A percentile compares a stretch with the other conserved stretches of the same genome.
Conservation (phyloP, 2,113 vertebrate species). For the Neodon shergylaensis region DNA sequence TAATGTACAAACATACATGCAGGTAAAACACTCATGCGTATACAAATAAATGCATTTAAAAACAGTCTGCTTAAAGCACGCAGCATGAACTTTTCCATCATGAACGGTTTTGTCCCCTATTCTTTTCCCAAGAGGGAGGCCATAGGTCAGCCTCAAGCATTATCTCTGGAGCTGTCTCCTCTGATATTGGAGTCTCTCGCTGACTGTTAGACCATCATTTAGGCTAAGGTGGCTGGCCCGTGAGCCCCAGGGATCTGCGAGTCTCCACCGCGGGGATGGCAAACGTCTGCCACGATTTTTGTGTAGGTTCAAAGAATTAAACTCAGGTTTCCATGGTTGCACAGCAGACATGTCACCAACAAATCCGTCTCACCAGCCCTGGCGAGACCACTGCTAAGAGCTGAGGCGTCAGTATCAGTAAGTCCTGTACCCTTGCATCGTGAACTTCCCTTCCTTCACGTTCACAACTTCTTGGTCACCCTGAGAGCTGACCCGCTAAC, state of each 20-base stretch:
- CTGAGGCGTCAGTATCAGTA: background rate
- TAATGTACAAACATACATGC: too few relatives aligned
- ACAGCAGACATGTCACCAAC: too few relatives aligned
- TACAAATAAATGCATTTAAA: background rate
- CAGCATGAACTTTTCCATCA: background rate
- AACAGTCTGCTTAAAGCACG: background rate
- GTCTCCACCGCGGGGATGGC: background rate
- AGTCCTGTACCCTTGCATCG: background rate
- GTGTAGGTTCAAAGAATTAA: background rate
- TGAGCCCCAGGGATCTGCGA: background rate
- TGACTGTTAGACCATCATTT: background rate
- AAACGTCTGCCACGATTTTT: background rate
- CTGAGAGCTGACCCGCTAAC: background rate
- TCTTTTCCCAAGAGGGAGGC: background rate
- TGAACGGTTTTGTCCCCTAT: background rate
- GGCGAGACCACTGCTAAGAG: background rate
- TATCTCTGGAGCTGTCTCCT: background rate
- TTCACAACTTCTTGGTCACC: background rate
- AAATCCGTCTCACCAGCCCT: background rate
- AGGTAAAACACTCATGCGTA: background rate
- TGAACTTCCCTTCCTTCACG: background rate
- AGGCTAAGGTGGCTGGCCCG: background rate
- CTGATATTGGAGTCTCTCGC: background rate
- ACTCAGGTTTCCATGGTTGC: background rate
- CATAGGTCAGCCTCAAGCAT: background rate